Conservation (phyloP, 1,140 invertebrate genomes). For the Trypoxylus dichotomus region DNA sequence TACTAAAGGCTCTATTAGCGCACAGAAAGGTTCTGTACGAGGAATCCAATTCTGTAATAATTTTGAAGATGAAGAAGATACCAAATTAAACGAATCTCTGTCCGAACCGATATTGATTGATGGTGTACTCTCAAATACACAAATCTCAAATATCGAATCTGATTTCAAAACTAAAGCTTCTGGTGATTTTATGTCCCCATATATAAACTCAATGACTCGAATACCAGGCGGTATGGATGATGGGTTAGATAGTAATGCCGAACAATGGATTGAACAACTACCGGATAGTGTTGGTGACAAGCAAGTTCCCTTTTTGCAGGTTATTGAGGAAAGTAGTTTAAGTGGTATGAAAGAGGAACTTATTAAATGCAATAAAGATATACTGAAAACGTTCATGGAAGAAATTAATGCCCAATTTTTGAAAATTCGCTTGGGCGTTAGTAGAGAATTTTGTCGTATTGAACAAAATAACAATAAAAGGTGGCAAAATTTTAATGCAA, state of each 20-base stretch:
- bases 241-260: background rate
- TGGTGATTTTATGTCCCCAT: background rate
- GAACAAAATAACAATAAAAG: slow-evolving; percentile 24
- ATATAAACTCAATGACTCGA: background rate
- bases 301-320: slow-evolving; percentile 5
- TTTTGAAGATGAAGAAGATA: background rate
- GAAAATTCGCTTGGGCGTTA: slow-evolving; percentile 30
- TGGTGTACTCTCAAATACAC: background rate
- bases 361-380: slow-evolving; percentile 19
- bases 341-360: slow-evolving; percentile 4
- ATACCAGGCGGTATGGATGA: slow-evolving; percentile 10
- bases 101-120: slow-evolving; percentile 28
- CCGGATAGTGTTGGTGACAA: background rate
- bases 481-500: slow-evolving; percentile 25
- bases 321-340: slow-evolving; percentile 8
- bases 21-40: slow-evolving; percentile 32
- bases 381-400: slow-evolving; percentile 15
- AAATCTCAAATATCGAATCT: slow-evolving; percentile 12
- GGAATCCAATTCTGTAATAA: slow-evolving; percentile 30
- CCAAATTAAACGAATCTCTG: background rate
- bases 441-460: slow-evolving; percentile 29
- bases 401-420: slow-evolving; percentile 31
- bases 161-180: background rate
- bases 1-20: slow-evolving; percentile 9
- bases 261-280: background rate